Percentiles rank a stretch among this genome's conserved stretches.
These are phyloP conservation scores for Acrobasis suavella DNA, from an alignment of 2,888 invertebrate species.

Conservation along the genomic window DNA sequence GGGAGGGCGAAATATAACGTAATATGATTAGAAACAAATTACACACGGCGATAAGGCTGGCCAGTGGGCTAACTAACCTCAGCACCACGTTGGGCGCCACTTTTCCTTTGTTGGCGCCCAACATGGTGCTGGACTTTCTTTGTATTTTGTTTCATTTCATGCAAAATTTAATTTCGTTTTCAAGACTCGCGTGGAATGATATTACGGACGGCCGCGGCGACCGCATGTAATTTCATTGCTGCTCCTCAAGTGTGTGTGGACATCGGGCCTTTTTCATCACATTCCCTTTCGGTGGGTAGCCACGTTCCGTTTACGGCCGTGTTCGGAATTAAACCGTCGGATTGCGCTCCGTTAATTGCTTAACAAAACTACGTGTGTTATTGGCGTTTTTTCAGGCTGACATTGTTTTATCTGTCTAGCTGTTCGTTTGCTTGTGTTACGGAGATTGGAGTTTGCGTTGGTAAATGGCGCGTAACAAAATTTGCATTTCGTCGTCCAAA, in stretches of 20 bases:
- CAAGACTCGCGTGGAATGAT: conserved; percentile 80
- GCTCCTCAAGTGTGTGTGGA: conserved; percentile 80
- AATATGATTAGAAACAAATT: conserved; percentile 80
- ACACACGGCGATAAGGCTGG: conserved; percentile 63
- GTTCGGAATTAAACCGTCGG: conserved; percentile 76
- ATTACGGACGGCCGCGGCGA: conserved; percentile 72
- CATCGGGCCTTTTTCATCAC: conserved; percentile 80
- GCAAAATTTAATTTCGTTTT: conserved; percentile 83
- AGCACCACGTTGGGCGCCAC: conserved; percentile 59
- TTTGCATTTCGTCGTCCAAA: conserved; percentile 2
- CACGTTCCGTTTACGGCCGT: conserved; percentile 69
- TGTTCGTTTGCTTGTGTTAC: conserved; percentile 32
- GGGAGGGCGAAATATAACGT: conserved; percentile 52
- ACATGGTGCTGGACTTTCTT: conserved; percentile 59
- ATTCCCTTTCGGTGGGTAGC: conserved; percentile 76
- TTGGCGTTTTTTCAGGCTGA: conserved; percentile 60
- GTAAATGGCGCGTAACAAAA: conserved; percentile 19
- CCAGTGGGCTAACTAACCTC: conserved; percentile 66
- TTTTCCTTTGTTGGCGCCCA: conserved; percentile 69
- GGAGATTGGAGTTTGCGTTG: conserved; percentile 15
- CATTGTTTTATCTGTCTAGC: conserved; percentile 47
- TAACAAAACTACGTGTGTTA: conserved; percentile 70
- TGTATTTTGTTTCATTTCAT: conserved; percentile 81
- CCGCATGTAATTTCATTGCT: conserved; percentile 60
- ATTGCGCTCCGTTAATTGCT: conserved; percentile 78